Evolutionary conservation across 2,113 vertebrate genomes (phyloP).

Genomic region (Turdus rufiventris): DNA sequence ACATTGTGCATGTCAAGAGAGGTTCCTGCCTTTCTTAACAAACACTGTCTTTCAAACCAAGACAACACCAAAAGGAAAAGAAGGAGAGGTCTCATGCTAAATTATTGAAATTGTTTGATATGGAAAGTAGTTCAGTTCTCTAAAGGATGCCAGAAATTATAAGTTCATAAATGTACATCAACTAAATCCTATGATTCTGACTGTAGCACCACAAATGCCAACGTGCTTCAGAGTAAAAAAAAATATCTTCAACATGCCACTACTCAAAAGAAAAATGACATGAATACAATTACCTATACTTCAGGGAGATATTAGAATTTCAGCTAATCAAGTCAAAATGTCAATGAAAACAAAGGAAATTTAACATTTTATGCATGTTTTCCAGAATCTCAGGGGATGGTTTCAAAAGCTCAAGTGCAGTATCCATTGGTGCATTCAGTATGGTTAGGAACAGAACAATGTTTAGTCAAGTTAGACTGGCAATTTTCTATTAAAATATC

Average conservation of each 20-base stretch:
- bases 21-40: no score
- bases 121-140: neutral
- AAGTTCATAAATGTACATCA: neutral
- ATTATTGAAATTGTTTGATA: neutral
- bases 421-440: neutral
- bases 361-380: constrained; percentile 17
- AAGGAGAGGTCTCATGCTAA: neutral
- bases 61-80: neutral
- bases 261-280: neutral
- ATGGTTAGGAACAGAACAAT: neutral
- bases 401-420: constrained; percentile 19
- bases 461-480: neutral
- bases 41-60: no score
- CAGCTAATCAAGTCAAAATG: constrained; percentile 66
- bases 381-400: neutral
- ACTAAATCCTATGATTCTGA: neutral
- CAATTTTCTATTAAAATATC: neutral
- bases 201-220: neutral
- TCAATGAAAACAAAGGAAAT: constrained; percentile 51
- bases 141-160: neutral
- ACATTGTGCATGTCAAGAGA: no score
- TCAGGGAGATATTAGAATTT: constrained; percentile 45
- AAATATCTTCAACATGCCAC: neutral
- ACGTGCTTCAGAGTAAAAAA: neutral
- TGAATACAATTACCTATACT: constrained; percentile 11